Base-by-base conservation (phyloP, 1,140 invertebrate genomes). In the Atta cephalotes region DNA sequence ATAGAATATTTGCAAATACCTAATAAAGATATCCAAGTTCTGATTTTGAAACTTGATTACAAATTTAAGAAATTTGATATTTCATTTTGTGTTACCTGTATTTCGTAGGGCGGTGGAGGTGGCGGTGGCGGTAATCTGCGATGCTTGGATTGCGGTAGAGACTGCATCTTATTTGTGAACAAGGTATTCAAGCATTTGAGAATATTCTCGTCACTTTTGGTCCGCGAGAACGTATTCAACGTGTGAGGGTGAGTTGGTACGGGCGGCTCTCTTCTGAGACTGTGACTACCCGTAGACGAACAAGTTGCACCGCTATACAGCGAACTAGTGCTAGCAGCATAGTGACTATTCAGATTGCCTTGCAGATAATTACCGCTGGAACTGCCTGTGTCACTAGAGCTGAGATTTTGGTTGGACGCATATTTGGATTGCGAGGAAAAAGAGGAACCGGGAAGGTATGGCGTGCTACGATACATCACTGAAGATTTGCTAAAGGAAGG, bases 131-230 rank as follows among this genome's bases (percentile, higher is more conserved):
- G 97, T 90, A 97, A 95, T 78, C 97, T 94, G 71, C 97, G 95
- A 63, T 96, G 96, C 92, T 96, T 96, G 3, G 96, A 92, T 6
- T 96, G 96, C 89, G 94, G 96, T 92, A 93, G 93, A 86, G 92
- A 93, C 45, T 93, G 93, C 51, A 94, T 88, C 39, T 93, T 94
- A n/a, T 72, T 93, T 18, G 92, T 78, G 31, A 90, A 88, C 63
- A 95, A 88, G 0, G 92, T 86, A 74, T 97, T 96, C 88, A 96
- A 96, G 77, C 96, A 96, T 87, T 97, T 97, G 84, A 98, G 94
- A 90, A 98, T 97, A 91, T 98, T 98, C 90, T 98, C 97, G 91
- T 98, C 97, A 72, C 97, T 97, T 92, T 96, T 96, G 16, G 97
- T 97, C 89, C 97, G 95, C 51, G 96, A 95, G 92, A 97, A 97